Base-by-base conservation (phyloP, 2,113 vertebrate genomes). In the Anguilla japonica region DNA sequence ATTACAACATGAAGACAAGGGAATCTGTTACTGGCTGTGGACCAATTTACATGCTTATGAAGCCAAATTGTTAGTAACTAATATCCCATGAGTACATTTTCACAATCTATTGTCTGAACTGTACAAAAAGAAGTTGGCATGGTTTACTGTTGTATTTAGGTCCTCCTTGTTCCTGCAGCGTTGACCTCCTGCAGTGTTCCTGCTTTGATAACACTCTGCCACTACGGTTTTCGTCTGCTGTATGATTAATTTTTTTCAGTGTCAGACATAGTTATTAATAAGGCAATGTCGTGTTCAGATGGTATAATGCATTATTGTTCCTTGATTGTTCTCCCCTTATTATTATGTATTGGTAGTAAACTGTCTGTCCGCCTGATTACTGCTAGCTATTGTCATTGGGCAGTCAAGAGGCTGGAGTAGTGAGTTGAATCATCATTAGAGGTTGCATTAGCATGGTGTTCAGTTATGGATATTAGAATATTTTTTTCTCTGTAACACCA, bases 281-380 rank as follows among this genome's bases (percentile, higher is more conserved):
- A 34, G 18, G 57, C 2, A 40, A 81, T 43, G 56, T 63, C 80
- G 40, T 86, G 79, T 67, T 41, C 85, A 86, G 85, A 82, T 22
- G 22, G 40, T 79, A 82, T 86, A 67, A 82, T 67, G 40, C 57
- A 13, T 57, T 85, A 39, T 71, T 82, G 79, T 82, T 43, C 57
- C 26, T 53, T 56, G 34, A 60, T 63, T 63, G 79, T 63, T 67
- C 79, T 40, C 20, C 50, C 41, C 6, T 46, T 40, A 41, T 53
- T 86, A 79, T 81, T 82, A 41, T 39, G 22, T 60, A 56, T n/a
- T 81, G 79, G 39, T 78, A 41, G 85, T 60, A 86, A 56, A 60
- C 79, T 20, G 6, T 63, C 22, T 46, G 85, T 63, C 80, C 29
- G 85, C 56, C 53, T 86, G 53, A 82, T 46, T 86, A 46, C 20